Evolutionary conservation across 2,113 vertebrate species (phyloP), one percentile per base, ranked within the genome.

Genomic region (Nematolebias whitei): DNA sequence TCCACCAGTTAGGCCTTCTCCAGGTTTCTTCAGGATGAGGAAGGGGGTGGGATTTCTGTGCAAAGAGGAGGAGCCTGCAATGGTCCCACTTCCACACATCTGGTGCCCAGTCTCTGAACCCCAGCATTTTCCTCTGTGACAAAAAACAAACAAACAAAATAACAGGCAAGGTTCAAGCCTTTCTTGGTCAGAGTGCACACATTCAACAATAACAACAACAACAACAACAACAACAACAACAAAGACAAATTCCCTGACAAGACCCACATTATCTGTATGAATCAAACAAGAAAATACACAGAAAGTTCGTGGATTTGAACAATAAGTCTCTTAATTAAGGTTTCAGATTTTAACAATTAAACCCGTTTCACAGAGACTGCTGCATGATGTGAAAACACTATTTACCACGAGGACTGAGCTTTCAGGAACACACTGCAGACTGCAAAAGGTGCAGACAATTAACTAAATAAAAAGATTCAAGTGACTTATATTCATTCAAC

Each of bases 71-170:
- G 88, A 73, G 83, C 60, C 71, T 74, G 1, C 24, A 9, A 60
- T 69, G 19, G 50, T 49, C 57, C 78, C 74, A 80, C 82, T 88
- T 90, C 88, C 82, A 79, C 79, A 87, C 88, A 87, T 90, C 87
- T 90, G 86, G 80, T 85, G 77, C 66, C 74, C 72, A 72, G 52
- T 74, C 43, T 77, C 0, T 74, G 41, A 76, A 51, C 71, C 64
- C 16, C 18, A 38, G 18, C 39, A 26, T 38, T 19, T 41, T 19
- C 35, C 32, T 20, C 20, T 63, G 22, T 39, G 11, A 32, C 20
- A 41, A 41, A 14, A 41, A 6, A 24, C 14, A 50, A 24, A 45
- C 19, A 18, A 16, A 43, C 5, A 43, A 43, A 16, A 43, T 14
- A 23, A n/a, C 48, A 22, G 26, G 8, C n/a, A 20, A 3, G 8